Evolutionary conservation across 2,797 vertebrate species (phyloP).

Genomic region (Sebastes cheni): DNA sequence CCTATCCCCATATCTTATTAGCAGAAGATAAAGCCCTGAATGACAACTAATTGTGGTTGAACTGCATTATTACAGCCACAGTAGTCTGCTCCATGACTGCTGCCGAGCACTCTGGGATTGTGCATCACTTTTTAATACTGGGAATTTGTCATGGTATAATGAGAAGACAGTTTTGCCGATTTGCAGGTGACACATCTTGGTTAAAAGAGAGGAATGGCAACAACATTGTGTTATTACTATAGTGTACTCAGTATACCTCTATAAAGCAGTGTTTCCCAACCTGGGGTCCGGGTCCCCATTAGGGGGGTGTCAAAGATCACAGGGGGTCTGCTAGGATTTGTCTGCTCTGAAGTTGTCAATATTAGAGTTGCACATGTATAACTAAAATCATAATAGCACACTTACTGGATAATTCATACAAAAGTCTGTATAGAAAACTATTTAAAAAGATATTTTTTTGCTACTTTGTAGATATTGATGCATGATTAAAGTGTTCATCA

Average conservation of each 20-base stretch:
- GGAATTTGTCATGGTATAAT: background rate
- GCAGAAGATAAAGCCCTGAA: slow-evolving; percentile 22
- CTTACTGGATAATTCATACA: too few relatives aligned
- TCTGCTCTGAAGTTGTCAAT: too few relatives aligned
- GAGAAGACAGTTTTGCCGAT: background rate
- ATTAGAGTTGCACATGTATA: too few relatives aligned
- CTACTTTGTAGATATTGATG: too few relatives aligned
- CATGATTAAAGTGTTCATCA: too few relatives aligned
- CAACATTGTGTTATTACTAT: background rate
- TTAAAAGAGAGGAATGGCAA: background rate
- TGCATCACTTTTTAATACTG: slow-evolving; percentile 1
- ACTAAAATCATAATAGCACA: too few relatives aligned
- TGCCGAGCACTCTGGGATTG: background rate
- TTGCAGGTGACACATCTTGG: background rate
- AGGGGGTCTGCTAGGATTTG: too few relatives aligned
- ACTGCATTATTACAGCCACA: background rate
- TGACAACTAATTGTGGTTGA: background rate
- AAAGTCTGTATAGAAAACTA: too few relatives aligned
- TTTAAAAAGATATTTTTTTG: fast-evolving
- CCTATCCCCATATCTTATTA: slow-evolving; percentile 29
- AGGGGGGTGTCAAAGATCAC: too few relatives aligned
- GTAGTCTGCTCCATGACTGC: background rate
- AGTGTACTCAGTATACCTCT: background rate
- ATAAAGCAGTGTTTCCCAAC: background rate
- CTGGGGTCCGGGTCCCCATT: background rate